Conservation (phyloP, 2,113 vertebrate species). For the Parus major region DNA sequence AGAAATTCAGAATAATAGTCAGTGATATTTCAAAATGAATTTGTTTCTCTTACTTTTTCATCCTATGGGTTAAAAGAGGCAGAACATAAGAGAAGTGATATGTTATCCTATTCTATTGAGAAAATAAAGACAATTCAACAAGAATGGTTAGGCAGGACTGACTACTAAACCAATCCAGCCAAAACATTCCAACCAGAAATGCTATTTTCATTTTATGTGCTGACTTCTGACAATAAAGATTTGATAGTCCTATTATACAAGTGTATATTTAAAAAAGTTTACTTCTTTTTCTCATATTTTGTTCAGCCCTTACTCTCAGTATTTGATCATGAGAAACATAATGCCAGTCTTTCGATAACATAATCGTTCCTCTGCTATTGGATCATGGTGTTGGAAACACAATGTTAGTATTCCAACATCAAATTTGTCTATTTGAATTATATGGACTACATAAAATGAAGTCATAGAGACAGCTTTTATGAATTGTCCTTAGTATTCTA, state of each 20-base stretch:
- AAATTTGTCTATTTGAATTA: neutral
- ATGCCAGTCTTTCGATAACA: neutral
- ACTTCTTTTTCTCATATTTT: neutral
- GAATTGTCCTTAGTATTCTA: neutral
- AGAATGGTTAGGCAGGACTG: neutral
- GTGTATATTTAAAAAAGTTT: neutral
- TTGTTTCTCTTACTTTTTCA: neutral
- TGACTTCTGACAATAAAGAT: neutral
- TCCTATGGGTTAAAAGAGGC: neutral
- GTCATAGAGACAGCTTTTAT: neutral
- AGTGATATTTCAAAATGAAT: neutral
- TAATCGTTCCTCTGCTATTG: neutral
- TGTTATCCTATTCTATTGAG: fast-evolving
- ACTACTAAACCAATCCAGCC: neutral
- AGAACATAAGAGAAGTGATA: neutral
- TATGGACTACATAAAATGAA: neutral
- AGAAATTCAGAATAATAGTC: neutral
- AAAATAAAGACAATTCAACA: neutral
- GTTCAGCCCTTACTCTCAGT: neutral
- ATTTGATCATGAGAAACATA: neutral
- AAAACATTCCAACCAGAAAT: neutral
- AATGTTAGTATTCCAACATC: neutral
- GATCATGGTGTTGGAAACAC: neutral
- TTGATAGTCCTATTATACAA: neutral
- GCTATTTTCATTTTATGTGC: neutral